These are phyloP conservation scores for Epinotia bilunana DNA, from an alignment of 2,888 invertebrate species.

Conservation along the genomic window DNA sequence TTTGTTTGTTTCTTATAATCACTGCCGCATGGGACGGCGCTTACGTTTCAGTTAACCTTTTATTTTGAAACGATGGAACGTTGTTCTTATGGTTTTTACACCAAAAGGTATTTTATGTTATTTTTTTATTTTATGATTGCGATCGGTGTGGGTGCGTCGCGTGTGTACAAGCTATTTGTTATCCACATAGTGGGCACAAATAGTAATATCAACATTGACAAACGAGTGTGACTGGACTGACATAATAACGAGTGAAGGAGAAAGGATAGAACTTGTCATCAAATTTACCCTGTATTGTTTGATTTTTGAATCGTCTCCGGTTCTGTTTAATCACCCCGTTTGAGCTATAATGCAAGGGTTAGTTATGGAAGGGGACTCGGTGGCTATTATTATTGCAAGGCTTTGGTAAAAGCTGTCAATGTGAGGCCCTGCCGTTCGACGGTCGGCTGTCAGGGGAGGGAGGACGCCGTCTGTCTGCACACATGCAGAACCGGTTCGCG, in stretches of 20 bases:
- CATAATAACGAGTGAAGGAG: slow-evolving; percentile 44
- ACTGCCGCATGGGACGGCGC: slow-evolving; percentile 82
- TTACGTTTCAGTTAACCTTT: slow-evolving; percentile 83
- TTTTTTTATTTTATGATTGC: slow-evolving; percentile 81
- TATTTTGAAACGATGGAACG: slow-evolving; percentile 90
- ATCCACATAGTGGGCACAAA: slow-evolving; percentile 21
- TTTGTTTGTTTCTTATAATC: slow-evolving; percentile 80
- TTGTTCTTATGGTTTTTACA: slow-evolving; percentile 91
- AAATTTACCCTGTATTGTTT: slow-evolving; percentile 41
- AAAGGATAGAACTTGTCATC: slow-evolving; percentile 42
- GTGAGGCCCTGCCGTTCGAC: slow-evolving; percentile 75
- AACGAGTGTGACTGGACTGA: slow-evolving; percentile 43
- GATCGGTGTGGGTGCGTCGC: slow-evolving; percentile 75
- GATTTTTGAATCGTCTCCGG: slow-evolving; percentile 17
- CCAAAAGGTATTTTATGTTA: slow-evolving; percentile 90
- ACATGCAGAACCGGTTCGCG: slow-evolving; percentile 83
- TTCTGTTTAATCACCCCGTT: slow-evolving; percentile 41
- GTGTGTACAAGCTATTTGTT: slow-evolving; percentile 63
- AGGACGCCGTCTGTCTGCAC: slow-evolving; percentile 78
- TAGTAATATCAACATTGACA: slow-evolving; percentile 34
- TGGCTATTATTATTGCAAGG: slow-evolving; percentile 77
- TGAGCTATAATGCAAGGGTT: slow-evolving; percentile 50
- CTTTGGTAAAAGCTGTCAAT: slow-evolving; percentile 77
- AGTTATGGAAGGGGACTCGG: slow-evolving; percentile 49
- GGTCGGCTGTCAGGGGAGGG: slow-evolving; percentile 79